These are phyloP conservation scores for Callyntrura sp. DNA, from an alignment of 2,888 invertebrate genomes.

Conservation along the genomic window DNA sequence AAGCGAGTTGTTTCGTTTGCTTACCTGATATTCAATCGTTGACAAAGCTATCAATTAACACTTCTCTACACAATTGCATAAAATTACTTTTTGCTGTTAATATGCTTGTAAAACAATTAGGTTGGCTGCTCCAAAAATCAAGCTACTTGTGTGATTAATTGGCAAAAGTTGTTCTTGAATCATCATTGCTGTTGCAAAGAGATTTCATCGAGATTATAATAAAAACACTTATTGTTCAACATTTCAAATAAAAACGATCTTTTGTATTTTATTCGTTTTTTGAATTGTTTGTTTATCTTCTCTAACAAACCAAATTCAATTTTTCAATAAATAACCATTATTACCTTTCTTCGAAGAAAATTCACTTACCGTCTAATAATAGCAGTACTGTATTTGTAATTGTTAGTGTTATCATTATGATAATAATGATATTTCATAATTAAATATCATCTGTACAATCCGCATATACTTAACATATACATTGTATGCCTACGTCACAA, in stretches of 20 bases:
- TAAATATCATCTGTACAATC: slow-evolving; percentile 38
- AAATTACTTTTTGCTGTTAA: not conserved
- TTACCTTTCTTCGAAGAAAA: not conserved
- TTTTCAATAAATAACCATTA: not conserved
- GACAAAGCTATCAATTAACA: no score
- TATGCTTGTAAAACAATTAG: not conserved
- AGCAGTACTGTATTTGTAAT: slow-evolving; percentile 4
- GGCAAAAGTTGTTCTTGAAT: not conserved
- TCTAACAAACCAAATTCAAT: slow-evolving; percentile 33
- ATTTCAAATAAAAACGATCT: slow-evolving; percentile 31
- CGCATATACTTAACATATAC: slow-evolving; percentile 17
- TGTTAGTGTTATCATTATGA: not conserved
- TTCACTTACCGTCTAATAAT: not conserved
- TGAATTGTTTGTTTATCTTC: not conserved
- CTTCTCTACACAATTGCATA: not conserved
- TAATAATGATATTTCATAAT: slow-evolving; percentile 22
- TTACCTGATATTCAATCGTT: not conserved
- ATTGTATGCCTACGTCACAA: not conserved
- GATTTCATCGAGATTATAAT: slow-evolving; percentile 48
- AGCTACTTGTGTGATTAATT: not conserved
- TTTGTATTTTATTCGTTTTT: slow-evolving; percentile 25
- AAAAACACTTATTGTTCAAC: slow-evolving; percentile 19
- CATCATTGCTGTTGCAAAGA: not conserved
- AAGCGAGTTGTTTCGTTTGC: not conserved
- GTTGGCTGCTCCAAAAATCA: no score